Evolutionary conservation across 1,140 invertebrate genomes (phyloP).

Genomic region (Drosophila dunni): DNA sequence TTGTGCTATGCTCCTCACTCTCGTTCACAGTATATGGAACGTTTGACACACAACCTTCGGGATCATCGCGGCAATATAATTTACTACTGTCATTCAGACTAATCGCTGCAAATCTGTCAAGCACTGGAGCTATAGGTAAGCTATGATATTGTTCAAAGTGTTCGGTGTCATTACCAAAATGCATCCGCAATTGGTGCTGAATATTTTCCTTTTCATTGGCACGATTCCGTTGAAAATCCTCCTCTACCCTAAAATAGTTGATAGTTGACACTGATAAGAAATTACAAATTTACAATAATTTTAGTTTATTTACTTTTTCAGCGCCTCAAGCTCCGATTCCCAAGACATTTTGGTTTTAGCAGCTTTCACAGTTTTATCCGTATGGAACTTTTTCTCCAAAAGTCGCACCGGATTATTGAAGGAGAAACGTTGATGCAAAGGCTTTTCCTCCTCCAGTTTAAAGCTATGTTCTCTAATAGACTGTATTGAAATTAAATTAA

Average conservation of each 20-base stretch:
- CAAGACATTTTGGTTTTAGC: conserved; percentile 91
- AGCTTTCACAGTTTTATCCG: conserved; percentile 90
- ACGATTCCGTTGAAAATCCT: conserved; percentile 90
- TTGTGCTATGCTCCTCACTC: conserved; percentile 18
- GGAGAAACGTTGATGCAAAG: conserved; percentile 87
- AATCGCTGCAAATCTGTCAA: conserved; percentile 58
- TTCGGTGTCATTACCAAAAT: conserved; percentile 82
- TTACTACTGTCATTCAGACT: conserved; percentile 47
- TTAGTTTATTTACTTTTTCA: conserved; percentile 85
- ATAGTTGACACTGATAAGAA: background rate
- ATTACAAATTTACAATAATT: background rate
- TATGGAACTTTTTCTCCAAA: conserved; percentile 89
- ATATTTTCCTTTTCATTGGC: conserved; percentile 91
- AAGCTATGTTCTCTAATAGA: conserved; percentile 15
- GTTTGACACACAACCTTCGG: conserved; percentile 87
- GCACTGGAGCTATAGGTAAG: conserved; percentile 71
- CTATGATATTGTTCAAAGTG: conserved; percentile 58
- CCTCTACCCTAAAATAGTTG: conserved; percentile 86
- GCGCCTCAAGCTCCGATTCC: conserved; percentile 90
- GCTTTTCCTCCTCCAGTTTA: conserved; percentile 41
- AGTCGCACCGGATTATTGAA: conserved; percentile 93
- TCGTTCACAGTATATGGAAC: conserved; percentile 19
- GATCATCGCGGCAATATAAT: conserved; percentile 85
- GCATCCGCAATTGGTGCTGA: conserved; percentile 89
- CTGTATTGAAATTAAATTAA: conserved; percentile 16